Conservation (phyloP, 2,113 vertebrate species). For the Phainopepla nitens region DNA sequence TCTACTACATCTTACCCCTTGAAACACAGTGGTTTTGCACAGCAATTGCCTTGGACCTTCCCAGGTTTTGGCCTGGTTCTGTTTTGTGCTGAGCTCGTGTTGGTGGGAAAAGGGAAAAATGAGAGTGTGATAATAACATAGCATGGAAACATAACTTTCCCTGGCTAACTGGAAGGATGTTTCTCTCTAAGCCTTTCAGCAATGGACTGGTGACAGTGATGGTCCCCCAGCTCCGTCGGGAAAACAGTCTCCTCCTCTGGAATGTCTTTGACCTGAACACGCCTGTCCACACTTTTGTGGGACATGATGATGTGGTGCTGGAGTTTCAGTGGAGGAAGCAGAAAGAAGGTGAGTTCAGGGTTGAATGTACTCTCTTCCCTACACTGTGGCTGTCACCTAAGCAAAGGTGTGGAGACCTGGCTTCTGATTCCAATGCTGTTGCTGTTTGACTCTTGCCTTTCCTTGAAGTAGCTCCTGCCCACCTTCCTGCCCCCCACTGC, state of each 20-base stretch:
- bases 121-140: not conserved
- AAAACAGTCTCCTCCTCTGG: conserved; percentile 96
- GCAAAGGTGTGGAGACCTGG: not conserved
- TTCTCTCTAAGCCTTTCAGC: conserved; percentile 84
- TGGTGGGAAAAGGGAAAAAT: not conserved
- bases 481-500: not conserved
- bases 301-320: conserved; percentile 94
- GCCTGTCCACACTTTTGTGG: conserved; percentile 94
- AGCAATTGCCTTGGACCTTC: not conserved
- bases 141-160: not conserved
- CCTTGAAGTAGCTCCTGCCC: not conserved
- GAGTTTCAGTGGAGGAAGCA: conserved; percentile 98
- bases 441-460: not conserved
- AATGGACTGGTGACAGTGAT: conserved; percentile 95
- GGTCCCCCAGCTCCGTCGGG: conserved; percentile 93
- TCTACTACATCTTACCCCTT: not conserved
- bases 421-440: not conserved
- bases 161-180: not conserved
- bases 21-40: not conserved
- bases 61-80: not conserved
- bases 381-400: rapidly evolving
- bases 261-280: conserved; percentile 91
- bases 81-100: not conserved
- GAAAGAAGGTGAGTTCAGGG: conserved; percentile 84
- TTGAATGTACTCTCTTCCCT: not conserved